These are phyloP conservation scores for Sepioteuthis lessoniana DNA, from an alignment of 2,888 invertebrate species.

Conservation along the genomic window DNA sequence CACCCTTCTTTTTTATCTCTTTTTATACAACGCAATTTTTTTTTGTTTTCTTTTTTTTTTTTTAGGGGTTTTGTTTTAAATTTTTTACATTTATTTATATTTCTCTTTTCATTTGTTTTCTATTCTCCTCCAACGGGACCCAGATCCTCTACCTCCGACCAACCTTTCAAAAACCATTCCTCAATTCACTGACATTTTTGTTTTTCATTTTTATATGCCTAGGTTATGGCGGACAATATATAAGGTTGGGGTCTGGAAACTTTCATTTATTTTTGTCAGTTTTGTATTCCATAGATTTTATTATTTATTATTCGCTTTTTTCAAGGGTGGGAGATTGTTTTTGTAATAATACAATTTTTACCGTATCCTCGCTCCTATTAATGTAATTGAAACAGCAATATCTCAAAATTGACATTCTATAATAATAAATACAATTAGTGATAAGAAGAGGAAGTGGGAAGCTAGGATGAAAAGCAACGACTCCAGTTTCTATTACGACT, in stretches of 20 bases:
- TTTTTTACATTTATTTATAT: background rate
- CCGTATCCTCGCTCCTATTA: background rate
- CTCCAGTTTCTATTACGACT: background rate
- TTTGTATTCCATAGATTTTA: background rate
- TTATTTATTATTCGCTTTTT: background rate
- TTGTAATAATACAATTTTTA: background rate
- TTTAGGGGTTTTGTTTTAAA: background rate
- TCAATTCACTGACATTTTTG: background rate
- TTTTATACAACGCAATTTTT: background rate
- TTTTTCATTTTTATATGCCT: background rate
- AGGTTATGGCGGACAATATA: background rate
- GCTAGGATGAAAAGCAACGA: background rate
- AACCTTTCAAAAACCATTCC: background rate
- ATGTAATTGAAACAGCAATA: constrained; percentile 33
- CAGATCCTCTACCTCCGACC: background rate
- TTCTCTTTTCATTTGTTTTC: background rate
- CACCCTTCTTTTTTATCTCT: background rate
- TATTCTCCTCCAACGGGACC: too few relatives aligned
- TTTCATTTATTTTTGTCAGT: background rate
- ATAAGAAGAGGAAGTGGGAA: background rate
- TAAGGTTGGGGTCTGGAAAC: background rate
- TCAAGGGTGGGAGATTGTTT: background rate
- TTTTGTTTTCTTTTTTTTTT: background rate
- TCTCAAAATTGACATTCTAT: constrained; percentile 23
- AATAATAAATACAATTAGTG: constrained; percentile 33